Conservation (phyloP, 2,888 invertebrate species). For the Tetheella fluctuosa region DNA sequence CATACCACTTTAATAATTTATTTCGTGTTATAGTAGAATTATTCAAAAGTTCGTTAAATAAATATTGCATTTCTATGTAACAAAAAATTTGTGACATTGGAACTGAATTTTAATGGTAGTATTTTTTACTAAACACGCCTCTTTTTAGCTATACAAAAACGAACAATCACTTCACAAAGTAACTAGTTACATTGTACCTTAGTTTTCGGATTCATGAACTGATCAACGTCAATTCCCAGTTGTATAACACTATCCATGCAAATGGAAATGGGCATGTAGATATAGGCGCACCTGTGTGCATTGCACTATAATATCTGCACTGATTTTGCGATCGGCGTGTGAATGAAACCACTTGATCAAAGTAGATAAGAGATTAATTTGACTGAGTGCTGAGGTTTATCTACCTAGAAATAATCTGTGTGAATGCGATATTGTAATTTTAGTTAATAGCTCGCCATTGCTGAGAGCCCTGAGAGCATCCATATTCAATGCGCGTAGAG, state of each 20-base stretch:
- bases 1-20: neutral
- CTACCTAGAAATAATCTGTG: conserved; percentile 31
- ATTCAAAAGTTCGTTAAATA: no score
- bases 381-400: conserved; percentile 52
- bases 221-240: conserved; percentile 50
- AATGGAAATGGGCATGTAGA: conserved; percentile 57
- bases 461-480: neutral
- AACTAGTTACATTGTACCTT: conserved; percentile 37
- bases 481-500: neutral
- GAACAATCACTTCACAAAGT: conserved; percentile 16
- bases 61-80: neutral
- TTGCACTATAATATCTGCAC: conserved; percentile 46
- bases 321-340: conserved; percentile 50
- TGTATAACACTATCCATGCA: conserved; percentile 53
- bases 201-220: conserved; percentile 56
- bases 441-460: neutral
- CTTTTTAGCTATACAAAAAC: conserved; percentile 15
- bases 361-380: conserved; percentile 60
- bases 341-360: conserved; percentile 52
- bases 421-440: conserved; percentile 22
- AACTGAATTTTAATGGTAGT: conserved; percentile 57
- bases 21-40: neutral
- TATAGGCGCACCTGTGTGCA: conserved; percentile 31
- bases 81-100: conserved; percentile 12
- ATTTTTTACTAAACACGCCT: conserved; percentile 61